Conservation (phyloP, 2,113 vertebrate genomes). For the Galeopterus variegatus region DNA sequence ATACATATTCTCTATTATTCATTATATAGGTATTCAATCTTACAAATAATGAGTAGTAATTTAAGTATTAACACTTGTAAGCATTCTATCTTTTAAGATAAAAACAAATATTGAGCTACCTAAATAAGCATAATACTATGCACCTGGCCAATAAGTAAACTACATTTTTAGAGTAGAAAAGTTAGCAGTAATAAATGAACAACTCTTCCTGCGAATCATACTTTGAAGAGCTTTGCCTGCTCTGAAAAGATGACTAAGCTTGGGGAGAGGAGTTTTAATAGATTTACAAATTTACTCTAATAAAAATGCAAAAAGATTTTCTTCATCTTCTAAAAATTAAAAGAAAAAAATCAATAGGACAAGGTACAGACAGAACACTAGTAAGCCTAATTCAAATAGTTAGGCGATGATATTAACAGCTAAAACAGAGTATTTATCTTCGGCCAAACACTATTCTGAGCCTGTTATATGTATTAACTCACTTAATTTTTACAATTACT, state of each 20-base stretch:
- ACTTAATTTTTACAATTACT: slow-evolving; percentile 43
- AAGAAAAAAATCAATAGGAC: neutral
- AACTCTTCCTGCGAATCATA: neutral
- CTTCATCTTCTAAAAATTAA: neutral
- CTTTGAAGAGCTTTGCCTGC: neutral
- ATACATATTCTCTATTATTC: slow-evolving; percentile 28
- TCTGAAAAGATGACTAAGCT: slow-evolving; percentile 46
- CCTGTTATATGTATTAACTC: neutral
- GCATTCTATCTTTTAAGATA: slow-evolving; percentile 39
- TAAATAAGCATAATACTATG: slow-evolving; percentile 26
- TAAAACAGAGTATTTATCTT: neutral
- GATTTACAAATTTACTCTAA: slow-evolving; percentile 31
- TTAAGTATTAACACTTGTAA: slow-evolving; percentile 49
- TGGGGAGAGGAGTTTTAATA: neutral
- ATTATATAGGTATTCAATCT: slow-evolving; percentile 8
- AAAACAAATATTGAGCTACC: slow-evolving; percentile 34
- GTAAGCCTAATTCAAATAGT: neutral
- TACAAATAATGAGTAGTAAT: slow-evolving; percentile 46
- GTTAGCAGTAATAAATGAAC: slow-evolving; percentile 41
- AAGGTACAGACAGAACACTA: neutral
- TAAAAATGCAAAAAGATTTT: slow-evolving; percentile 55
- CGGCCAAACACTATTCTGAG: neutral
- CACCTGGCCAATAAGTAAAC: slow-evolving; percentile 1
- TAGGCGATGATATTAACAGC: neutral
- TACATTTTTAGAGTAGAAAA: slow-evolving; percentile 27